Conservation (phyloP, 2,888 invertebrate genomes). For the Chrysolina haemoptera region DNA sequence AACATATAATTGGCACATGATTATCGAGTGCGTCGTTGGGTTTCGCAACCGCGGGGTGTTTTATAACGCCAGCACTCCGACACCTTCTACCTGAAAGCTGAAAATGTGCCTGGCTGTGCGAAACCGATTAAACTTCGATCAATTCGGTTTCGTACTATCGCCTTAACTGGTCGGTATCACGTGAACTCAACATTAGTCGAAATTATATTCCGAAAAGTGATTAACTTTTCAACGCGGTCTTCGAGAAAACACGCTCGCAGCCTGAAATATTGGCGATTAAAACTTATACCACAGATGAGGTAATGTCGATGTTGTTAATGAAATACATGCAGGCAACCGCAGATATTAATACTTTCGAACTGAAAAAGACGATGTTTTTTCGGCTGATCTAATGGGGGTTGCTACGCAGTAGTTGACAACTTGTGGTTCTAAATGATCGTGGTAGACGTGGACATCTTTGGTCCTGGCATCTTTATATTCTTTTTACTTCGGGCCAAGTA, state of each 20-base stretch:
- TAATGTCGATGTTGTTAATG: neutral
- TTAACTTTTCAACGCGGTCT: conserved; percentile 11
- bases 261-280: conserved; percentile 6
- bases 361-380: no score
- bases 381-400: no score
- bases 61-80: neutral
- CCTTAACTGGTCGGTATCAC: conserved; percentile 7
- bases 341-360: no score
- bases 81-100: neutral
- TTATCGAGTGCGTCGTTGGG: neutral
- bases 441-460: no score
- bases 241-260: neutral
- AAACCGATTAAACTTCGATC: conserved; percentile 2
- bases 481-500: no score
- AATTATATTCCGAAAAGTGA: conserved; percentile 2
- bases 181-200: conserved; percentile 2
- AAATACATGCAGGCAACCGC: no score
- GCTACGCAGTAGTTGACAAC: no score
- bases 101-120: conserved; percentile 8
- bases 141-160: conserved; percentile 3
- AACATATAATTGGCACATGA: neutral
- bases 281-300: neutral
- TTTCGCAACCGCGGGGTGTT: neutral
- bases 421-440: no score
- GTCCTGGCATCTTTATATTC: no score